These are phyloP conservation scores for Drosophila meridiana DNA, from an alignment of 2,888 invertebrate genomes.

Conservation along the genomic window DNA sequence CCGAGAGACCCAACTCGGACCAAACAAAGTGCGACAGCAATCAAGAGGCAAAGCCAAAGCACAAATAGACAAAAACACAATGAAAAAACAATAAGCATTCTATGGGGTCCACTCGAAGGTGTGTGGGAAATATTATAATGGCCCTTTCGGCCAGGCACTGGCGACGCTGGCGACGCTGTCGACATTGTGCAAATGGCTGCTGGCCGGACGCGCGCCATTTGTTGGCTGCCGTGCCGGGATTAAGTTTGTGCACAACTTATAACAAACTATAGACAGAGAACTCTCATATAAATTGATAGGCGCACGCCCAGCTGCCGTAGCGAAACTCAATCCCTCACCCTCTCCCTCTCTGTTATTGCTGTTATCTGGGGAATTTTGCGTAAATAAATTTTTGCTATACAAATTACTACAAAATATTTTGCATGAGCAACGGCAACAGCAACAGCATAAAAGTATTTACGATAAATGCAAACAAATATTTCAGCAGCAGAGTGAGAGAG, in stretches of 20 bases:
- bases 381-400: constrained; percentile 70
- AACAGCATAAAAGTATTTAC: constrained; percentile 68
- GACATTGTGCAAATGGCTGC: constrained; percentile 46
- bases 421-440: constrained; percentile 52
- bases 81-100: constrained; percentile 73
- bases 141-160: constrained; percentile 40
- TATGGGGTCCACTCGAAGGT: constrained; percentile 25
- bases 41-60: constrained; percentile 62
- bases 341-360: constrained; percentile 3
- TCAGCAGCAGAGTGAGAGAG: neutral
- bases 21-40: constrained; percentile 73
- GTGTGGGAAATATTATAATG: constrained; percentile 59
- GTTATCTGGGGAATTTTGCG: constrained; percentile 59
- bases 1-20: constrained; percentile 36
- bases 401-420: constrained; percentile 78
- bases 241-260: constrained; percentile 77
- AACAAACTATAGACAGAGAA: constrained; percentile 69
- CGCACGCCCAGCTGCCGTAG: constrained; percentile 61
- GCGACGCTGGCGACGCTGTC: constrained; percentile 31
- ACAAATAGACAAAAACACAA: constrained; percentile 64
- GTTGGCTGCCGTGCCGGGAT: constrained; percentile 61
- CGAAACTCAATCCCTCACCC: neutral
- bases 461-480: constrained; percentile 66
- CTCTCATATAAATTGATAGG: constrained; percentile 64
- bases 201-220: constrained; percentile 57